Evolutionary conservation across 2,888 invertebrate species (phyloP).

Genomic region (Sarcophaga rosellei): DNA sequence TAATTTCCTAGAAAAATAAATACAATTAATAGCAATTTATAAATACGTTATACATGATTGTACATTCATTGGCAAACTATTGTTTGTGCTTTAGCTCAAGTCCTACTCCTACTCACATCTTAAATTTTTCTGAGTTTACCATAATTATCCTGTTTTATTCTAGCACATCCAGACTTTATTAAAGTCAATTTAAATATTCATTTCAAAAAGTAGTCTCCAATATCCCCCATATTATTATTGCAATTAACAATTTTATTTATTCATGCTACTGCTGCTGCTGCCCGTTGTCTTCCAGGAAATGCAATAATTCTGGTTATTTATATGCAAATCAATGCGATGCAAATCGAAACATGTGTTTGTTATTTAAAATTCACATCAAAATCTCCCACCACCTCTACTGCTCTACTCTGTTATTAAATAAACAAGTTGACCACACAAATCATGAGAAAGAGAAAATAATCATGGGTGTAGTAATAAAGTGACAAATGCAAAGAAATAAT

Average conservation of each 20-base stretch:
- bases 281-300: not conserved
- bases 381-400: not conserved
- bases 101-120: not conserved
- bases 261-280: not conserved
- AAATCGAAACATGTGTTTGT: not conserved
- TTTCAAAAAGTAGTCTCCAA: not conserved
- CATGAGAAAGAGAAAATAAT: not conserved
- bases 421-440: not conserved
- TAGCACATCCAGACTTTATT: not conserved
- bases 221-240: not conserved
- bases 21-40: too few relatives aligned
- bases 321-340: not conserved
- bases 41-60: too few relatives aligned
- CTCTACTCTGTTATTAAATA: not conserved
- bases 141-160: not conserved
- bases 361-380: not conserved
- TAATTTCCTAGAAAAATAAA: too few relatives aligned
- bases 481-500: constrained; percentile 69
- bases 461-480: not conserved
- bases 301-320: not conserved
- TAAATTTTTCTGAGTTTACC: not conserved
- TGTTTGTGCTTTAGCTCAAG: too few relatives aligned
- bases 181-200: not conserved
- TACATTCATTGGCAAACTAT: too few relatives aligned
- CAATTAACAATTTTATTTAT: constrained; percentile 9